Evolutionary conservation across 2,113 vertebrate genomes (phyloP).

Genomic region (Rhinolophus ferrumequinum): DNA sequence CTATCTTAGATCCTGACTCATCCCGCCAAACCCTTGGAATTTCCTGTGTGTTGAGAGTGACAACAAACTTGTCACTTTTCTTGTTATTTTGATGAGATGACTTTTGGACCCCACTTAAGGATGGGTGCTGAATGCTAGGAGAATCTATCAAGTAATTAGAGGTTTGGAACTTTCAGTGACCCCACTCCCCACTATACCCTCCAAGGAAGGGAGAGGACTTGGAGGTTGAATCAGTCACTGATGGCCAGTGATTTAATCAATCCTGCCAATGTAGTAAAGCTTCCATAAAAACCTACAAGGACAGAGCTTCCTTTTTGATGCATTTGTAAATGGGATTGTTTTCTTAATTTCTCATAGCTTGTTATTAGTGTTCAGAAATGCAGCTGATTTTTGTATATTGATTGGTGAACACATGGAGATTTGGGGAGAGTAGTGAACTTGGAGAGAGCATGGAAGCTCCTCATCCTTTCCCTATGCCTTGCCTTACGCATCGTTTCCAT

Average conservation of each 20-base stretch:
- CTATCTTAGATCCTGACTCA: neutral
- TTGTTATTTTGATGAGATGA: neutral
- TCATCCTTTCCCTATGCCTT: neutral
- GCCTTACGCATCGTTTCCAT: neutral
- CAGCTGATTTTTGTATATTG: too few species aligned
- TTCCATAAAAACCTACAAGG: neutral
- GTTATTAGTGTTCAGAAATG: too few species aligned
- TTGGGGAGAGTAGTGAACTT: neutral
- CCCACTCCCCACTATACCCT: neutral
- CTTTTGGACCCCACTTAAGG: neutral
- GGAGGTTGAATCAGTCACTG: neutral
- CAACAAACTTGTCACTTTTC: neutral
- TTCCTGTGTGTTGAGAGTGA: neutral
- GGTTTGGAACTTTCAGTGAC: neutral
- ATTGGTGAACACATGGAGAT: neutral
- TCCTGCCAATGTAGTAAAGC: neutral
- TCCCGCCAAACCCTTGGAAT: neutral
- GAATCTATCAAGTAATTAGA: neutral
- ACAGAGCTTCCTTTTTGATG: neutral
- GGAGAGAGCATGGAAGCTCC: neutral
- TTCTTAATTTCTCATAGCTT: too few species aligned
- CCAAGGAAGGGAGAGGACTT: neutral
- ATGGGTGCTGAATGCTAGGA: neutral
- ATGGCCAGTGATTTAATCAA: neutral
- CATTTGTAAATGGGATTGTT: too few species aligned